Evolutionary conservation across 2,113 vertebrate genomes (phyloP).

Genomic region (Serinus canaria): DNA sequence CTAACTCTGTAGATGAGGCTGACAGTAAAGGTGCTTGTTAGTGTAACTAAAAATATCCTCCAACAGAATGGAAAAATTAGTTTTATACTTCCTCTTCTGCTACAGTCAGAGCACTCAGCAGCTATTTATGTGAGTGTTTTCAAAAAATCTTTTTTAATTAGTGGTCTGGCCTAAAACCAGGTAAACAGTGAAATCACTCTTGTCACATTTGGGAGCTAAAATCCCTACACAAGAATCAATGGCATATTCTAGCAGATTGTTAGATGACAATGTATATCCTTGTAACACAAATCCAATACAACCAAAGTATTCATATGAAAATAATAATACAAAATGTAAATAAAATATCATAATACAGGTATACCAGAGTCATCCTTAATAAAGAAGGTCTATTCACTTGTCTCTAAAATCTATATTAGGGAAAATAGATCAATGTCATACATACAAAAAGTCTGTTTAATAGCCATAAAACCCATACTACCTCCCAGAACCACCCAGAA

Average conservation of each 20-base stretch:
- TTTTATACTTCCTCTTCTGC: background rate
- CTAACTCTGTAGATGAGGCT: background rate
- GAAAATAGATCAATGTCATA: background rate
- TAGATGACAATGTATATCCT: background rate
- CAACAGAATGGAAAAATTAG: background rate
- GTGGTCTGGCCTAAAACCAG: background rate
- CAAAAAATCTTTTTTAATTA: background rate
- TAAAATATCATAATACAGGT: background rate
- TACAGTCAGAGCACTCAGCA: background rate
- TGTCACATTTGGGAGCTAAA: background rate
- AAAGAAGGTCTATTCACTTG: background rate
- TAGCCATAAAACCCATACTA: accelerated
- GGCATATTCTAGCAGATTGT: background rate
- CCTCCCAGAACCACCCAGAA: background rate
- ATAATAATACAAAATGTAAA: background rate
- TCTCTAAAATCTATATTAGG: background rate
- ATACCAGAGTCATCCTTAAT: background rate
- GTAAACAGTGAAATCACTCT: background rate
- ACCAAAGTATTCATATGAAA: background rate
- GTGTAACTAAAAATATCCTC: conserved; percentile 5
- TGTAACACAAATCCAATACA: background rate
- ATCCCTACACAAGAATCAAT: background rate
- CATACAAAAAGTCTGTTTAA: background rate
- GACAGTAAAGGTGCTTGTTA: background rate
- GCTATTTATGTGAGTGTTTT: background rate